Evolutionary conservation across 2,888 invertebrate species (phyloP).

Genomic region (Cacoxenus indagator): DNA sequence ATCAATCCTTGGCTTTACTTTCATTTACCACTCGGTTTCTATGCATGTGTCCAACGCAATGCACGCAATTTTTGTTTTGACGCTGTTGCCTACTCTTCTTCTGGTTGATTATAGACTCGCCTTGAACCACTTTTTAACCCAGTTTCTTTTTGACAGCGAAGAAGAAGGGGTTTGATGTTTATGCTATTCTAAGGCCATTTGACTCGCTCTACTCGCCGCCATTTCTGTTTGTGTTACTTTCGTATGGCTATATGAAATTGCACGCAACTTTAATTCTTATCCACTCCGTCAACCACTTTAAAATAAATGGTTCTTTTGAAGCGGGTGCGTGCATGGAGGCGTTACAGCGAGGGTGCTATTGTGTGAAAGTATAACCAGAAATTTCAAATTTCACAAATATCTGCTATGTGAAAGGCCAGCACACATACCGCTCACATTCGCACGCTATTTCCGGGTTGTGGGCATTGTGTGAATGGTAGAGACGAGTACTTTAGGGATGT

Average conservation of each 20-base stretch:
- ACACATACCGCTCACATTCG: no score
- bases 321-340: neutral
- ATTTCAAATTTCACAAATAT: neutral
- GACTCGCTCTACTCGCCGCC: no score
- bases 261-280: neutral
- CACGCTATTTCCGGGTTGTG: no score
- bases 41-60: neutral
- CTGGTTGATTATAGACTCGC: neutral
- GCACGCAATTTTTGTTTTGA: neutral
- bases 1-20: no score
- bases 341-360: neutral
- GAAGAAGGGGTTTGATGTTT: constrained; percentile 6
- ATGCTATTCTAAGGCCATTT: no score
- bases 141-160: neutral
- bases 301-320: neutral
- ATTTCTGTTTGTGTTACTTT: neutral
- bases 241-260: neutral
- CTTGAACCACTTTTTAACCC: constrained; percentile 10
- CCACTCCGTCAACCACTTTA: neutral
- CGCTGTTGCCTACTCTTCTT: neutral
- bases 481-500: no score
- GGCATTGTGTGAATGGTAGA: no score
- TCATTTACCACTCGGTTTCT: no score
- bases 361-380: neutral
- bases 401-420: no score